phyloP scores from a whole-genome alignment of 2,113 vertebrate genomes.

The Bufo bufo region DNA sequence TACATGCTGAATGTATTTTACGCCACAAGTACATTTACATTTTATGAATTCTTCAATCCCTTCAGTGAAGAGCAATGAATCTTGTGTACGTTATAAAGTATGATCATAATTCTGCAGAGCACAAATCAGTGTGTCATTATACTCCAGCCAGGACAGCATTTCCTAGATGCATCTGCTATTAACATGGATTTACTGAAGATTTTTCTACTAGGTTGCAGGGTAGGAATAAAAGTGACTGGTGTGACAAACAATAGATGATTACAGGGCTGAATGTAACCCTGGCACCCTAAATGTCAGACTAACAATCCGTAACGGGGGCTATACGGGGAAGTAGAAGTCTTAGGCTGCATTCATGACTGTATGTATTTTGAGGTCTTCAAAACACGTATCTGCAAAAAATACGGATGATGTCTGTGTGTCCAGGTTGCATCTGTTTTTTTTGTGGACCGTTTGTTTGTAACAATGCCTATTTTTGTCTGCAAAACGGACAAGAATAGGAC shows the following conservation, averaged over 20 bases:
- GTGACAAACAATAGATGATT: no score
- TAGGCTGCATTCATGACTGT: no score
- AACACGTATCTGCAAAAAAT: no score
- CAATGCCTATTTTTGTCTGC: no score
- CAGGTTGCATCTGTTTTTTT: no score
- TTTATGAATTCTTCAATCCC: conserved; percentile 18
- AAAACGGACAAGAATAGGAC: no score
- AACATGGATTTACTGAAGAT: background rate
- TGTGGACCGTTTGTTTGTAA: no score
- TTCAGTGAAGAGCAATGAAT: conserved; percentile 32
- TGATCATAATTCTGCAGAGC: background rate
- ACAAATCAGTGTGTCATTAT: background rate
- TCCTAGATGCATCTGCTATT: background rate
- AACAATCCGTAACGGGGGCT: no score
- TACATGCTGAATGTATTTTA: conserved; percentile 33
- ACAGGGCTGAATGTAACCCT: background rate
- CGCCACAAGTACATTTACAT: conserved; percentile 44
- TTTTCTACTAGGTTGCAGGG: background rate
- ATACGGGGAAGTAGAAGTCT: no score
- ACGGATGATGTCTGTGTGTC: no score
- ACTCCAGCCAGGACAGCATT: background rate
- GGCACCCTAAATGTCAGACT: no score
- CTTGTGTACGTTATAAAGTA: conserved; percentile 2
- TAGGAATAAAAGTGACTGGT: background rate
- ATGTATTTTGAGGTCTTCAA: no score